Evolutionary conservation across 2,888 invertebrate genomes (phyloP).

Genomic region (Diarsia dahlii): DNA sequence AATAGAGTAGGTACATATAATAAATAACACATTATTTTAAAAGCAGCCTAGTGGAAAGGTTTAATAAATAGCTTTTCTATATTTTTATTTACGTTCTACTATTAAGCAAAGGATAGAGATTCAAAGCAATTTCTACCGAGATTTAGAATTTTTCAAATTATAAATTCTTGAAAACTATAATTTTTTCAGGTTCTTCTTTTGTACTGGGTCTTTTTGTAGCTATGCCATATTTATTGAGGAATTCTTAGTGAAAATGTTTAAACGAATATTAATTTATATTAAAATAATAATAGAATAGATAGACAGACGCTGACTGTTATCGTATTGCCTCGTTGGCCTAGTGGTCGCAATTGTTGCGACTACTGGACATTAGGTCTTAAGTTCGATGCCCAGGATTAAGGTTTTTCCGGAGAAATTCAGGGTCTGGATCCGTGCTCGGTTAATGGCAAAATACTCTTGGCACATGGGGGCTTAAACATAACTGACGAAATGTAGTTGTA

Average conservation of each 20-base stretch:
- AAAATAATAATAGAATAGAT: background rate
- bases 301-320: too few relatives aligned
- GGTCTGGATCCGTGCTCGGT: too few relatives aligned
- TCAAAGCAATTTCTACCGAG: background rate
- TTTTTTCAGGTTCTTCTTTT: conserved; percentile 3
- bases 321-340: background rate
- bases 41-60: background rate
- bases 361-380: too few relatives aligned
- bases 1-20: too few relatives aligned
- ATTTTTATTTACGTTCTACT: background rate
- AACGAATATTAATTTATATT: background rate
- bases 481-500: too few relatives aligned
- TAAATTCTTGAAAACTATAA: background rate
- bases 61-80: background rate
- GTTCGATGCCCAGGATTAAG: too few relatives aligned
- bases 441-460: too few relatives aligned
- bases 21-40: background rate
- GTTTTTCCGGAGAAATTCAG: too few relatives aligned
- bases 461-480: background rate
- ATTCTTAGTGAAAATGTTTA: background rate
- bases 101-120: background rate
- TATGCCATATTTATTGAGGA: background rate
- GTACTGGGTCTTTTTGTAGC: background rate
- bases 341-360: too few relatives aligned
- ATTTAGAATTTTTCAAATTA: conserved; percentile 4